Percentiles rank a stretch among this genome's conserved stretches.
Conservation (phyloP, 2,888 invertebrate genomes). For the Trachelus tabidus region DNA sequence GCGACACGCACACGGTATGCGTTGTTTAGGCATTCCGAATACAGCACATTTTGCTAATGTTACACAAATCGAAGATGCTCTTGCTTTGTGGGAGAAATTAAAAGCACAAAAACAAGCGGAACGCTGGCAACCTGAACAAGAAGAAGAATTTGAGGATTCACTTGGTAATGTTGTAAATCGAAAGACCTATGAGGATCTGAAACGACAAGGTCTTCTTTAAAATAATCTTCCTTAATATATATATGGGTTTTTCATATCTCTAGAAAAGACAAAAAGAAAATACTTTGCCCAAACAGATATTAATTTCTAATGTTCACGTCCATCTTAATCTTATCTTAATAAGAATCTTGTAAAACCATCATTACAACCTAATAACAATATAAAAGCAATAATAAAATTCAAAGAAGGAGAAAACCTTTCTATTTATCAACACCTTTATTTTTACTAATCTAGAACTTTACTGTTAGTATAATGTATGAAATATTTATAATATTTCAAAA, state of each 20-base stretch:
- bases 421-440: not conserved
- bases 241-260: not conserved
- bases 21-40: constrained; percentile 98
- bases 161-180: constrained; percentile 98
- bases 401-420: not conserved
- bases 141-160: constrained; percentile 99
- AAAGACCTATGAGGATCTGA: constrained; percentile 98
- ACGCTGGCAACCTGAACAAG: constrained; percentile 95
- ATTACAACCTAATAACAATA: not conserved
- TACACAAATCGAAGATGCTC: constrained; percentile 97
- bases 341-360: not conserved
- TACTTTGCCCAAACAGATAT: not conserved
- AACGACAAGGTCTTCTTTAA: constrained; percentile 95
- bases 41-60: constrained; percentile 99
- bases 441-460: not conserved
- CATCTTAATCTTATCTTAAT: not conserved
- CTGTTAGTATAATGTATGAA: not conserved
- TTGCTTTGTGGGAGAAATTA: constrained; percentile 97
- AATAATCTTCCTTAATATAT: not conserved
- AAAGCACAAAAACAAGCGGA: constrained; percentile 95
- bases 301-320: not conserved
- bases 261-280: not conserved
- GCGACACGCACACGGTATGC: constrained; percentile 94
- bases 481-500: not conserved
- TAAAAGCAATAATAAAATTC: not conserved